Percentiles rank a stretch among this genome's conserved stretches.
Conservation (phyloP, 2,888 invertebrate species). For the Azorinus chamasolen region DNA sequence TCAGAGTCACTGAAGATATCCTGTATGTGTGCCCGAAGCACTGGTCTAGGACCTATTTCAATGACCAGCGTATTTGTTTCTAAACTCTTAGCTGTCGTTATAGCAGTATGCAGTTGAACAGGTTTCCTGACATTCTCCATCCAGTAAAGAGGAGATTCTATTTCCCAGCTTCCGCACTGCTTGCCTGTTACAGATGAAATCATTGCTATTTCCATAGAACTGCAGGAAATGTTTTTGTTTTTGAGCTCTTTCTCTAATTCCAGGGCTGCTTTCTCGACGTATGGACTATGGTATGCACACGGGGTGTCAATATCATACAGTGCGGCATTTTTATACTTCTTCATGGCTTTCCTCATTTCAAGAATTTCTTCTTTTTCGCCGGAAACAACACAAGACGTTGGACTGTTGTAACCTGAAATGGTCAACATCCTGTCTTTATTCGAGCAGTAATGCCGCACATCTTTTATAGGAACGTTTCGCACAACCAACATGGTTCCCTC, state of each 20-base stretch:
- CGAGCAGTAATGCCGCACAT: conserved; percentile 30
- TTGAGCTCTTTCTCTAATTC: too few species aligned
- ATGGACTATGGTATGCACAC: too few species aligned
- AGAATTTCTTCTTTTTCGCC: too few species aligned
- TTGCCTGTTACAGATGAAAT: too few species aligned
- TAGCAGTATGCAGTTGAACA: conserved; percentile 62
- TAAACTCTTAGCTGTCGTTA: conserved; percentile 31
- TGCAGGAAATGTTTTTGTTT: too few species aligned
- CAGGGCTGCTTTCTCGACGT: too few species aligned
- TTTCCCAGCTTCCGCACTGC: conserved; percentile 7
- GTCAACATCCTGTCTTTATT: background rate
- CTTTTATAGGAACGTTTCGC: conserved; percentile 29
- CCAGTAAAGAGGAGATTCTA: conserved; percentile 64
- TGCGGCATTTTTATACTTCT: too few species aligned
- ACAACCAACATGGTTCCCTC: conserved; percentile 75
- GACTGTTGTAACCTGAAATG: too few species aligned
- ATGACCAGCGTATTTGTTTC: conserved; percentile 52
- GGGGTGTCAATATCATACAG: too few species aligned
- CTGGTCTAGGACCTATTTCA: conserved; percentile 56
- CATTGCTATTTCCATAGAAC: too few species aligned
- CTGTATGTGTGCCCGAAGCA: conserved; percentile 25
- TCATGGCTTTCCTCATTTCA: too few species aligned
- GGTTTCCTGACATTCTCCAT: conserved; percentile 60
- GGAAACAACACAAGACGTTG: too few species aligned
- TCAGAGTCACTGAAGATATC: conserved; percentile 25